Conservation (phyloP, 2,113 vertebrate species). For the Hepsetus odoe region DNA sequence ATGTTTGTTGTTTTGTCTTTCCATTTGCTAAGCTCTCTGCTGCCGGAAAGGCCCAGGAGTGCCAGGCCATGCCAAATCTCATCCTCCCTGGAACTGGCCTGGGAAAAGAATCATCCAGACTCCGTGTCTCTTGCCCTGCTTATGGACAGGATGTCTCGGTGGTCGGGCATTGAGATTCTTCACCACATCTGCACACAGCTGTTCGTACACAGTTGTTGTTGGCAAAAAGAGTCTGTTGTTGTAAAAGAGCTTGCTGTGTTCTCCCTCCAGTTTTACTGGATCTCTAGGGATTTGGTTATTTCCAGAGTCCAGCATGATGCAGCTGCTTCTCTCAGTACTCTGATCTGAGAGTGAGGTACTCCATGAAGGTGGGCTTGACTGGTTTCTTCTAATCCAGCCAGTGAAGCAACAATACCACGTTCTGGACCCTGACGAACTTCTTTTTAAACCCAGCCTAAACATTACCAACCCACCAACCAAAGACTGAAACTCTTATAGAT, state of each 20-base stretch:
- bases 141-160: background rate
- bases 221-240: slow-evolving; percentile 16
- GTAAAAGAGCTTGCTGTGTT: slow-evolving; percentile 32
- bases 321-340: slow-evolving; percentile 44
- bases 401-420: too few species aligned
- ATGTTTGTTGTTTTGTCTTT: slow-evolving; percentile 12
- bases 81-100: background rate
- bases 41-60: background rate
- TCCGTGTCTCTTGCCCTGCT: background rate
- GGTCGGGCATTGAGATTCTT: background rate
- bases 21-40: slow-evolving; percentile 5
- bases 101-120: background rate
- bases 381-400: background rate
- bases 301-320: slow-evolving; percentile 34
- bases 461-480: too few species aligned
- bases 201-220: slow-evolving; percentile 33
- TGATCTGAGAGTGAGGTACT: slow-evolving; percentile 7
- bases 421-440: background rate
- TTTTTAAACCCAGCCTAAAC: background rate
- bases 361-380: slow-evolving; percentile 24
- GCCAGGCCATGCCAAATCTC: background rate
- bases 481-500: too few species aligned
- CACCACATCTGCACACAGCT: slow-evolving; percentile 38
- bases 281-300: slow-evolving; percentile 48
- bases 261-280: slow-evolving; percentile 24